Percentiles rank a stretch among this genome's conserved stretches.
phyloP scores from a whole-genome alignment of 1,140 invertebrate species.

The Latrodectus geometricus region DNA sequence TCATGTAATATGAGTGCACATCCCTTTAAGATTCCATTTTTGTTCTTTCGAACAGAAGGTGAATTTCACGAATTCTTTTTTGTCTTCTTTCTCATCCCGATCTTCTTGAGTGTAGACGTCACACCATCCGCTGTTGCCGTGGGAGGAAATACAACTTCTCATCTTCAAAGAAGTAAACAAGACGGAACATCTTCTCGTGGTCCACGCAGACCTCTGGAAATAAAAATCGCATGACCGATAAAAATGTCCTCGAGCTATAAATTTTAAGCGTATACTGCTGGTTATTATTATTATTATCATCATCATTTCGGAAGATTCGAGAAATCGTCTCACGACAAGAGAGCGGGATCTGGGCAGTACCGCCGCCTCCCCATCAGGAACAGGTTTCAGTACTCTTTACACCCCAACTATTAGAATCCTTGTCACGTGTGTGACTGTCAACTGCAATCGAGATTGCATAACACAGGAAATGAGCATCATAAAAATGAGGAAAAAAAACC shows the following conservation, averaged over 20 bases:
- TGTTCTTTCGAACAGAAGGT: too few species aligned
- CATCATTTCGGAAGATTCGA: background rate
- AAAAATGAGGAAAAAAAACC: slow-evolving; percentile 54
- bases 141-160: background rate
- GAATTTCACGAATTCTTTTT: too few species aligned
- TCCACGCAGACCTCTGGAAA: slow-evolving; percentile 2
- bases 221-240: slow-evolving; percentile 46
- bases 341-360: background rate
- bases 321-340: background rate
- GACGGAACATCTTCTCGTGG: background rate
- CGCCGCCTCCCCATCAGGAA: slow-evolving; percentile 27
- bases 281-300: slow-evolving; percentile 47
- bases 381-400: slow-evolving; percentile 53
- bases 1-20: too few species aligned
- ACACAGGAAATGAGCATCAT: slow-evolving; percentile 59
- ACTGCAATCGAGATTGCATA: slow-evolving; percentile 47
- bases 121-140: background rate
- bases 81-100: too few species aligned
- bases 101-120: background rate
- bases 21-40: too few species aligned
- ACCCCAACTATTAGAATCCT: slow-evolving; percentile 43
- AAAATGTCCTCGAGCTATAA: slow-evolving; percentile 49
- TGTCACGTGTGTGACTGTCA: slow-evolving; percentile 46
- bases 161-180: background rate
- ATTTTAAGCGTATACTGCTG: slow-evolving; percentile 29